These are phyloP conservation scores for Bolborhynchus lineola DNA, from an alignment of 2,113 vertebrate genomes.

Conservation along the genomic window DNA sequence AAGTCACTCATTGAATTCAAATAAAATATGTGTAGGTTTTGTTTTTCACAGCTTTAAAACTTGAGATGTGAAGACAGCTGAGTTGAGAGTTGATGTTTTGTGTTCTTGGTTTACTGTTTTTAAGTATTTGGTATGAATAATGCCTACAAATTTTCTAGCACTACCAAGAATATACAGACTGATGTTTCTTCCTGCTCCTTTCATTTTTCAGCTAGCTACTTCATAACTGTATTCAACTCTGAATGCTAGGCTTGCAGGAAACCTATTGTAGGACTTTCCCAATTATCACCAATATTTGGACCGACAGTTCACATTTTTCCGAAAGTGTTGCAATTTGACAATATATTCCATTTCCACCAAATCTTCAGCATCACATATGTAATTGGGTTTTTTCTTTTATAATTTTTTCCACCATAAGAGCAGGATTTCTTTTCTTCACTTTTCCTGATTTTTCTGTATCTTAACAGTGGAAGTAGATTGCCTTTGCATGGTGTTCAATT, in stretches of 20 bases:
- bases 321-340: neutral
- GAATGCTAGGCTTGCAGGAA: neutral
- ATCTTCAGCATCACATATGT: neutral
- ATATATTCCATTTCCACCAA: neutral
- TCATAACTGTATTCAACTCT: neutral
- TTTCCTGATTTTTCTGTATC: neutral
- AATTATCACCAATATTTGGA: neutral
- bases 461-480: neutral
- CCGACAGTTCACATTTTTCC: neutral
- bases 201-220: neutral
- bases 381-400: neutral
- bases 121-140: neutral
- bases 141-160: neutral
- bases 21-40: neutral
- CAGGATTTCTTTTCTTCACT: neutral
- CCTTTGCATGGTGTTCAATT: neutral
- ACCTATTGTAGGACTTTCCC: neutral
- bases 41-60: neutral
- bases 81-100: neutral
- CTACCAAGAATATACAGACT: neutral
- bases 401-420: neutral
- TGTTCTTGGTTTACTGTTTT: neutral
- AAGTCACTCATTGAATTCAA: neutral
- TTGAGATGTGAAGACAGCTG: neutral
- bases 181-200: neutral